These are phyloP conservation scores for Setipinna tenuifilis DNA, from an alignment of 2,797 vertebrate genomes.

Conservation along the genomic window DNA sequence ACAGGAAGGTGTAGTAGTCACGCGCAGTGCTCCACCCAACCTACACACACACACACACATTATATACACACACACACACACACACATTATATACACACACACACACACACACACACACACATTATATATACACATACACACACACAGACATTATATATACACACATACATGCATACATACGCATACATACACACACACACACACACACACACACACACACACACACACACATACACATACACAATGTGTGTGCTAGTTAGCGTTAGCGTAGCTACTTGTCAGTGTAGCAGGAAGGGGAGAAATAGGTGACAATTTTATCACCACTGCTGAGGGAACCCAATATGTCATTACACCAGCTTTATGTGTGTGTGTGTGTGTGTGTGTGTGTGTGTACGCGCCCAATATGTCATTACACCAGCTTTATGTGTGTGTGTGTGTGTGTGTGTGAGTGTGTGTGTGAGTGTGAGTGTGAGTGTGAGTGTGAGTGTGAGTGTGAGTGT, in stretches of 20 bases:
- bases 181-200: not conserved
- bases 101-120: slow-evolving; percentile 18
- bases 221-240: not conserved
- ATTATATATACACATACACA: not conserved
- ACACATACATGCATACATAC: not conserved
- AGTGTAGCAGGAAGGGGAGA: too few relatives aligned
- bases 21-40: too few relatives aligned
- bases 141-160: not conserved
- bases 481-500: too few relatives aligned
- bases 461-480: not conserved
- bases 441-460: not conserved
- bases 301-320: too few relatives aligned
- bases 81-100: not conserved
- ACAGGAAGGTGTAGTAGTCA: not conserved
- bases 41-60: too few relatives aligned
- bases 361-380: too few relatives aligned
- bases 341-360: too few relatives aligned
- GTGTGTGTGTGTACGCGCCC: too few relatives aligned
- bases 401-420: too few relatives aligned
- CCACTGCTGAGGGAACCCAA: too few relatives aligned
- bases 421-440: not conserved
- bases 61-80: not conserved
- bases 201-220: slow-evolving; percentile 21
- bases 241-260: not conserved
- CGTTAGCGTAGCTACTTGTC: too few relatives aligned